These are phyloP conservation scores for Helicoverpa zea DNA, from an alignment of 1,140 invertebrate genomes.

Conservation along the genomic window DNA sequence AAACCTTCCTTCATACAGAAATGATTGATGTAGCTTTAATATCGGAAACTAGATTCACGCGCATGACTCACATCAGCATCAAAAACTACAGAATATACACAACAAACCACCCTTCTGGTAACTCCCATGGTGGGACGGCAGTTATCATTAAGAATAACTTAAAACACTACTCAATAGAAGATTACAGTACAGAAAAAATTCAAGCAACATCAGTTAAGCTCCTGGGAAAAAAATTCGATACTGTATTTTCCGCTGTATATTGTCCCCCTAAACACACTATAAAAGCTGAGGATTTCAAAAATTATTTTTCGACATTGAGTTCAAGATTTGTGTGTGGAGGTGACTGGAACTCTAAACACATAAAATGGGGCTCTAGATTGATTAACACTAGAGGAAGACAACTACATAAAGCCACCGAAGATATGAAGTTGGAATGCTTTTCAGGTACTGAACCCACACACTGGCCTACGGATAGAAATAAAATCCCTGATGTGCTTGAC, in stretches of 20 bases:
- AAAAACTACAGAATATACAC: constrained; percentile 34
- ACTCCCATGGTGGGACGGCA: constrained; percentile 49
- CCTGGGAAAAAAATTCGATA: not conserved
- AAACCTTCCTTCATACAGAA: constrained; percentile 48
- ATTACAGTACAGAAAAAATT: not conserved
- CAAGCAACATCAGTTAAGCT: not conserved
- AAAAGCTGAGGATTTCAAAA: too few species aligned
- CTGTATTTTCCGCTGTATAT: not conserved
- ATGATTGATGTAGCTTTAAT: constrained; percentile 54
- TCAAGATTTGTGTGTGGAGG: too few species aligned
- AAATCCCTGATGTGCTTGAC: too few species aligned
- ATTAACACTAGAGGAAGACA: too few species aligned
- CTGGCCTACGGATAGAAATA: constrained; percentile 83
- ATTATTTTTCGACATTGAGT: too few species aligned
- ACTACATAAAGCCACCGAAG: too few species aligned
- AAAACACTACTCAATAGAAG: not conserved
- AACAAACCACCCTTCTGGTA: constrained; percentile 52
- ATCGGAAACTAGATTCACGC: constrained; percentile 41
- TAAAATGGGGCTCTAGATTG: too few species aligned
- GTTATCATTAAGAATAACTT: constrained; percentile 44
- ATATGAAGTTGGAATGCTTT: too few species aligned
- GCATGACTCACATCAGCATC: not conserved
- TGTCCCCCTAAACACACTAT: too few species aligned
- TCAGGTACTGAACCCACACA: too few species aligned
- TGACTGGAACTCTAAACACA: too few species aligned